Conservation (phyloP, 2,797 vertebrate species). For the Phalanger gymnotis region DNA sequence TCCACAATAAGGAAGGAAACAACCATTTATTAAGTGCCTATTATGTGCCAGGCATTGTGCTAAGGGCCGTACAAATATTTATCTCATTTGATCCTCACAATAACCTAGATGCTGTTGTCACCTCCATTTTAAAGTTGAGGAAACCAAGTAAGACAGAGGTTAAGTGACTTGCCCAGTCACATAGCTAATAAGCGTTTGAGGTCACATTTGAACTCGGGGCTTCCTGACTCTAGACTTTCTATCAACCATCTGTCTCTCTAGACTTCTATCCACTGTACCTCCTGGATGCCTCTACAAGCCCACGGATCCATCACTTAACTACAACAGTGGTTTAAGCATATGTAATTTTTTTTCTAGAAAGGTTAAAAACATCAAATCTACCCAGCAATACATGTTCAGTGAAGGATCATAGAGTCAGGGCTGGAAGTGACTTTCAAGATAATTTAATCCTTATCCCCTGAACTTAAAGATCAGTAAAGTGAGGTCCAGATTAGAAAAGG, state of each 20-base stretch:
- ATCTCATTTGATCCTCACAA: not conserved
- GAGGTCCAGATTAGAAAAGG: not conserved
- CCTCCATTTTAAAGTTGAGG: not conserved
- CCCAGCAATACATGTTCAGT: slow-evolving; percentile 17
- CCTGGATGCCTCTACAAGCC: not conserved
- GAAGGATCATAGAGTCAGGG: not conserved
- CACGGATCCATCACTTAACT: not conserved
- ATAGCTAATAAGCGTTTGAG: not conserved
- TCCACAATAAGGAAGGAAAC: not conserved
- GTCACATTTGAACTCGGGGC: not conserved
- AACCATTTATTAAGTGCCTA: not conserved
- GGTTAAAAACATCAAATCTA: slow-evolving; percentile 16
- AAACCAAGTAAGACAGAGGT: not conserved
- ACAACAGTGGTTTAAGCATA: not conserved
- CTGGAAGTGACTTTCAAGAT: not conserved
- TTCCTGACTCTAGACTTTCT: not conserved
- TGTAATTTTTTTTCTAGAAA: slow-evolving; percentile 32
- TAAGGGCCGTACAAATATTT: not conserved
- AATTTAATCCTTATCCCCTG: not conserved
- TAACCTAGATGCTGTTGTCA: not conserved
- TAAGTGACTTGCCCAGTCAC: not conserved
- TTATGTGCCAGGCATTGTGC: too few relatives aligned
- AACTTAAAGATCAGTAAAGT: not conserved
- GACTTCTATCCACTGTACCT: not conserved
- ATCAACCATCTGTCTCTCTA: not conserved